Evolutionary conservation across 2,888 invertebrate genomes (phyloP), one percentile per base, ranked within the genome.

Genomic region (Eristalis pertinax): DNA sequence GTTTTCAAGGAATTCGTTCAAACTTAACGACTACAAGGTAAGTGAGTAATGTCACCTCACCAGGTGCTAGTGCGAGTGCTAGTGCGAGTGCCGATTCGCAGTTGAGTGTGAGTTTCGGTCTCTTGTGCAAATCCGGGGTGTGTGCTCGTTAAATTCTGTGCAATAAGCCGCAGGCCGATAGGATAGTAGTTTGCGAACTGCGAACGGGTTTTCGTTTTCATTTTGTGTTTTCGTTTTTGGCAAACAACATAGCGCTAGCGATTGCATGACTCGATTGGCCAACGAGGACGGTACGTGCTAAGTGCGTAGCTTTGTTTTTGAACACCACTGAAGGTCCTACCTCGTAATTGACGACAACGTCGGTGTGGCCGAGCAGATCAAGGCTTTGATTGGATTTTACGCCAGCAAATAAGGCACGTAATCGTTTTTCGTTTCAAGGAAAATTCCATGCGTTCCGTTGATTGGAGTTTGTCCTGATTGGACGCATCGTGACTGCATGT

Each of bases 1-100:
- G 89, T 90, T 92, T 91, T 92, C 92, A 90, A 92, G 92, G 91
- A 92, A 92, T 81, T 93, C 92, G 89, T 92, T 93, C 91, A 91
- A 92, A 90, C 90, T 93, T 80, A 91, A 91, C 90, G 92, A 92
- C 88, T 91, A 90, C 90, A 91, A 90, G 90, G 91, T 91, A 88
- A 91, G 91, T 90, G 35, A 38, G 70, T 50, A 11, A 62, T 2
- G 29, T 22, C 58, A 7, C 43, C 43, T 50, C 19, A 19, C 50
- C 50, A 50, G 50, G 50, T 50, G 50, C 50, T 8, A 50, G 50
- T 19, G 50, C 19, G 19, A 43, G 4, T 7, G 32, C 43, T n/a
- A n/a, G n/a, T n/a, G n/a, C n/a, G 41, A 41, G 3, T 4, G 13
- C 11, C 41, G 43, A 50, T n/a, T 7, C 43, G 43, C 43, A 50